phyloP scores from a whole-genome alignment of 2,113 vertebrate species.

The Eurystomus gularis region DNA sequence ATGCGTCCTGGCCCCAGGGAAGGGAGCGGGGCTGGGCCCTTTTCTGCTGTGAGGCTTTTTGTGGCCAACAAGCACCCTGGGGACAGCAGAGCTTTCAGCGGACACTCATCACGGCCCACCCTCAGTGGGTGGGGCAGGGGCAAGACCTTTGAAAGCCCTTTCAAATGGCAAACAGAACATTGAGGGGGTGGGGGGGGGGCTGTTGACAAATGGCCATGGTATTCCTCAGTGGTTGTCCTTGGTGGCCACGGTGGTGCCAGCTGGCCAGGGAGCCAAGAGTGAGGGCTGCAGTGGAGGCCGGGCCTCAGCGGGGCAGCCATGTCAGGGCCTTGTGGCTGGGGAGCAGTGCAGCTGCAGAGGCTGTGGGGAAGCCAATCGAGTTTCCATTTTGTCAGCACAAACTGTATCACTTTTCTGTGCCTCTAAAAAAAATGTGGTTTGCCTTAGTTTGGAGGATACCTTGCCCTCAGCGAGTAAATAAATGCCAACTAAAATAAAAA shows the following conservation, averaged over 20 bases:
- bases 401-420: not conserved
- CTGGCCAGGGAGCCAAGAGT: not conserved
- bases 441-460: slow-evolving; percentile 37
- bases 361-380: not conserved
- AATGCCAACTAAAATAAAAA: slow-evolving; percentile 58
- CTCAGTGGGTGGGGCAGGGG: rapidly evolving
- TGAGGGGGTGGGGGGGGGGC: too few species aligned
- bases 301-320: not conserved
- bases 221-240: not conserved
- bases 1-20: not conserved
- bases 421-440: not conserved
- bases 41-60: rapidly evolving
- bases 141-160: not conserved
- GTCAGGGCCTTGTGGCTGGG: not conserved
- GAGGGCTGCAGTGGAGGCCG: not conserved
- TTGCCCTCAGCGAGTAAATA: slow-evolving; percentile 60
- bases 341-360: not conserved
- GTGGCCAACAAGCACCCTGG: rapidly evolving
- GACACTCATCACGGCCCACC: rapidly evolving
- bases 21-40: not conserved
- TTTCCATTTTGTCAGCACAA: slow-evolving; percentile 50
- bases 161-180: not conserved
- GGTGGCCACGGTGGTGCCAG: rapidly evolving
- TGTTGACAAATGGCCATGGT: not conserved
- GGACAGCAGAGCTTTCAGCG: rapidly evolving